Evolutionary conservation across 2,113 vertebrate genomes (phyloP), one percentile per base, ranked within the genome.

Genomic region (Cygnus atratus): DNA sequence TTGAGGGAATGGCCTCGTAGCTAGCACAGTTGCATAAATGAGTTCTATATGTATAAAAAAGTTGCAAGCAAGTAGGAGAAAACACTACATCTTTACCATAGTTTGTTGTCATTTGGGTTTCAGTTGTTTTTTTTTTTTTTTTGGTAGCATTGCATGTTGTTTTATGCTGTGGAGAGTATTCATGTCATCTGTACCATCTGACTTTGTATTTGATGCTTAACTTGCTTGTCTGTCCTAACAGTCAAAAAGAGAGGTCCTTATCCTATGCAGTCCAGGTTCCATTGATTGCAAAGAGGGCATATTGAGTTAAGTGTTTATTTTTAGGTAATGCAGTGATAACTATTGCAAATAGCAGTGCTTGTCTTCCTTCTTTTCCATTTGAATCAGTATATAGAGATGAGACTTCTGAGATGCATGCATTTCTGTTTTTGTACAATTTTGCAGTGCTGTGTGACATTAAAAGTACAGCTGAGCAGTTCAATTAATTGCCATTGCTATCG

Each of bases 391-490:
- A 16, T 44, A 29, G 33, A 71, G 25, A 25, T 58, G 11, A 58
- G 29, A 58, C 7, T 67, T 84, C 35, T 80, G 48, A 80, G 25
- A 52, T 1, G 1, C 5, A 29, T 0, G 0, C 4, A 9, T 75
- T 91, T 93, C 77, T 74, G 81, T 74, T 91, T 70, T 48, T 71
- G 26, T 81, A 54, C 12, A 70, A 8, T 41, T 68, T 46, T 75
- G 43, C 74, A 61, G 31, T 58, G 26, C 14, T 58, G 1, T 54
- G 33, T 54, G 70, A 28, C 24, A 17, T 77, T 67, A 58, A 44
- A 84, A 82, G 8, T 57, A 33, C 7, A 68, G 25, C 6, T 63
- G 37, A 82, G 16, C 21, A 66, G 10, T 29, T 76, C 41, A 75
- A 75, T 59, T 74, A 78, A 87, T 85, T 43, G 48, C 10, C 24